Conservation (phyloP, 2,113 vertebrate genomes). For the Triplophysa tibetana region DNA sequence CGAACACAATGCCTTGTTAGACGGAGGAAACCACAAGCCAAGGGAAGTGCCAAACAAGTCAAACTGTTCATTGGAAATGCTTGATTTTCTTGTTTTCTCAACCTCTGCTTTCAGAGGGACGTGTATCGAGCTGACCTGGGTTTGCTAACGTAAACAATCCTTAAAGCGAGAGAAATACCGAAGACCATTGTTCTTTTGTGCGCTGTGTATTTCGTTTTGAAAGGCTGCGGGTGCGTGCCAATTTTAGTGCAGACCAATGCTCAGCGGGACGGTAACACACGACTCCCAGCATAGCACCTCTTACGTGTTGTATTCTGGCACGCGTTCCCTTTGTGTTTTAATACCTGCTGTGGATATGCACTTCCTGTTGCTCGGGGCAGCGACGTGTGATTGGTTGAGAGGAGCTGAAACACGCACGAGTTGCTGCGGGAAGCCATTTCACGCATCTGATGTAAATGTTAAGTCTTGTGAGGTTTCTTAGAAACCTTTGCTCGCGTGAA, state of each 20-base stretch:
- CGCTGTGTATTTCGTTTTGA: background rate
- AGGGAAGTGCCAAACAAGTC: background rate
- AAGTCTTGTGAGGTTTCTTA: conserved; percentile 6
- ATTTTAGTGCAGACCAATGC: background rate
- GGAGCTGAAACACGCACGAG: conserved; percentile 29
- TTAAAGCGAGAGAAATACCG: background rate
- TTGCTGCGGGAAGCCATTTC: conserved; percentile 18
- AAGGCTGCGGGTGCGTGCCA: conserved; percentile 4
- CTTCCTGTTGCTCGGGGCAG: conserved; percentile 17
- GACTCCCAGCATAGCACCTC: conserved; percentile 23
- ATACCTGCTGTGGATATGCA: conserved; percentile 35
- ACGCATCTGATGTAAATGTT: conserved; percentile 12
- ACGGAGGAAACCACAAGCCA: conserved; percentile 13
- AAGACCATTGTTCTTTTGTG: conserved; percentile 24
- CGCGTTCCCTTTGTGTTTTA: conserved; percentile 17
- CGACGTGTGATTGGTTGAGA: conserved; percentile 5
- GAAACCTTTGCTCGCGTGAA: conserved; percentile 21
- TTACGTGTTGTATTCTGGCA: conserved; percentile 13
- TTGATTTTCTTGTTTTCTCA: conserved; percentile 8
- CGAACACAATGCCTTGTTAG: conserved; percentile 3
- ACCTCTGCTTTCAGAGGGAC: conserved; percentile 6
- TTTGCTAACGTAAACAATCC: background rate
- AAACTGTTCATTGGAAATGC: background rate
- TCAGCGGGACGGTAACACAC: conserved; percentile 20
- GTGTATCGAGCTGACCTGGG: background rate